These are phyloP conservation scores for Hylia prasina DNA, from an alignment of 2,113 vertebrate species.

Conservation along the genomic window DNA sequence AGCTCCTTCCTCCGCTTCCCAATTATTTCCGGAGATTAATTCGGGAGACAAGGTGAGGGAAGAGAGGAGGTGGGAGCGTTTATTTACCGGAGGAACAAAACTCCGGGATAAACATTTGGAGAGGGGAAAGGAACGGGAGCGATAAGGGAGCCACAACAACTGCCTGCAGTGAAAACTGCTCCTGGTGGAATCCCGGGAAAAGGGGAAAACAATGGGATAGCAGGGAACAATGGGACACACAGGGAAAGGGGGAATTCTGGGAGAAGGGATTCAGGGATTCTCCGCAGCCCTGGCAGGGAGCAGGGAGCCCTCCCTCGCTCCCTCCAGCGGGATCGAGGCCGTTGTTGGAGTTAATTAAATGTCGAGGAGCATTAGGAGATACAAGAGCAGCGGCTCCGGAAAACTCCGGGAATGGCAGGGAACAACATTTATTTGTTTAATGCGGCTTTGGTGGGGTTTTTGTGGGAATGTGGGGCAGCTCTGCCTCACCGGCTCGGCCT, in stretches of 20 bases:
- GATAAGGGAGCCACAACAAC: background rate
- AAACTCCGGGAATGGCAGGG: background rate
- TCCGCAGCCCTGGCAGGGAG: accelerated
- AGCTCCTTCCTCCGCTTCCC: background rate
- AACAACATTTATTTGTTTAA: background rate
- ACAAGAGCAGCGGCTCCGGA: background rate
- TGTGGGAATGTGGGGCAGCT: accelerated
- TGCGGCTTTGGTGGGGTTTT: background rate
- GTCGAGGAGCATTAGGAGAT: background rate
- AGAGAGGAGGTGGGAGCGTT: background rate
- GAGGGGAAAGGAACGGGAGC: background rate
- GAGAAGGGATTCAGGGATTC: background rate
- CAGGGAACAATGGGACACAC: background rate
- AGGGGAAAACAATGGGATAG: background rate
- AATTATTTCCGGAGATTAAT: background rate
- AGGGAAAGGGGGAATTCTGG: background rate
- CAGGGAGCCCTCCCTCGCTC: background rate
- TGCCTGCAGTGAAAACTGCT: background rate
- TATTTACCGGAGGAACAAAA: background rate
- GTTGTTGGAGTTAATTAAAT: conserved; percentile 1
- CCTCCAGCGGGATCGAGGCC: accelerated
- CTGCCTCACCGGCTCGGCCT: accelerated
- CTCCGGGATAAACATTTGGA: conserved; percentile 4
- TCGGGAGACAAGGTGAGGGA: background rate
- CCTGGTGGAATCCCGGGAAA: background rate